A percentile compares a stretch with the other conserved stretches of the same genome.
Evolutionary conservation across 2,888 invertebrate genomes (phyloP).

Genomic region (Nomada ruficornis): DNA sequence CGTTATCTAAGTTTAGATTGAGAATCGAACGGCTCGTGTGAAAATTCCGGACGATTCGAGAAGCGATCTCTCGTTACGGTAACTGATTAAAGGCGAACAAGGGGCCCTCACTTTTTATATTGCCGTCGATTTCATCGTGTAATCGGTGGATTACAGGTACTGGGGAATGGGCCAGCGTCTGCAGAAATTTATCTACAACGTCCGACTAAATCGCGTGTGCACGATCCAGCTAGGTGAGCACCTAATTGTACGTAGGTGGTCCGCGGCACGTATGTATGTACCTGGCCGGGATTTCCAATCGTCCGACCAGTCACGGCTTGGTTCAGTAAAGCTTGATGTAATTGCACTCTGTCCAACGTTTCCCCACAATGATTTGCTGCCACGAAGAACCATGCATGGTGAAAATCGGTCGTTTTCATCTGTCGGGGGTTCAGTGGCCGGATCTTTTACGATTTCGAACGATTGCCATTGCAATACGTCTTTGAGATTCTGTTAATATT

Average conservation of each 20-base stretch:
- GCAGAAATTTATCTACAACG: constrained; percentile 57
- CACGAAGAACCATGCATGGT: not conserved
- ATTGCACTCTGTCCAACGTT: constrained; percentile 44
- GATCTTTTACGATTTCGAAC: not conserved
- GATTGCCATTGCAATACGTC: not conserved
- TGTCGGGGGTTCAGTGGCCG: not conserved
- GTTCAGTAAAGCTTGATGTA: constrained; percentile 46
- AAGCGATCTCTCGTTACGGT: constrained; percentile 21
- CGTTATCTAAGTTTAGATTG: no score
- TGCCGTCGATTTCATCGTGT: constrained; percentile 44
- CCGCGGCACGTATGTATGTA: constrained; percentile 20
- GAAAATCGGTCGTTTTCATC: constrained; percentile 21
- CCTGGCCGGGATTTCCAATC: constrained; percentile 55
- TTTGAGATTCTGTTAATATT: not conserved
- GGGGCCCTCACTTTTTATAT: constrained; percentile 24
- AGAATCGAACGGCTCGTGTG: not conserved
- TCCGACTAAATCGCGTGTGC: constrained; percentile 54
- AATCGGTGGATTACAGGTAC: constrained; percentile 44
- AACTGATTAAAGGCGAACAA: constrained; percentile 21
- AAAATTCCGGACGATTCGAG: constrained; percentile 14
- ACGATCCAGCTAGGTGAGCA: constrained; percentile 62
- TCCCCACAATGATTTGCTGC: constrained; percentile 33
- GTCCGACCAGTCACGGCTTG: constrained; percentile 19
- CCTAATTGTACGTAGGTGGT: constrained; percentile 65
- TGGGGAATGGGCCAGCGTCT: constrained; percentile 23